Base-by-base conservation (phyloP, 2,888 invertebrate genomes). In the Phanerotoma sp. region DNA sequence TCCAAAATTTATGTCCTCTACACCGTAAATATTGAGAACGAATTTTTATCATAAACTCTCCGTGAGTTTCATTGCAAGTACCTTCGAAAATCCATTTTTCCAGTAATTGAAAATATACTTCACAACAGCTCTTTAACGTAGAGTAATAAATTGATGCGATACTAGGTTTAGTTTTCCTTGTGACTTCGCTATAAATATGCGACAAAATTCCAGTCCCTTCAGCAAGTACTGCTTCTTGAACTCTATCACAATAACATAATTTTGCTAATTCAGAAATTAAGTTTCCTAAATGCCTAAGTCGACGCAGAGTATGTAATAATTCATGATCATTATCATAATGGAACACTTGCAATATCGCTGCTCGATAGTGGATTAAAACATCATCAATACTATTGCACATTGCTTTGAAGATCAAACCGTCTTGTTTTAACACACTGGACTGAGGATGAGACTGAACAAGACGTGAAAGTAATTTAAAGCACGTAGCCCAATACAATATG, bases 71-170 rank as follows among this genome's bases (percentile, higher is more conserved):
- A 58, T 90, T 87, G 13, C 94, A 79, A 48, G 85, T 83, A 0
- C 95, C 96, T 72, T 92, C 88, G 68, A 92, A 89, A 57, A 95
- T 85, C 87, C 95, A 96, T 56, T 86, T 84, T 69, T 90, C 86
- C 30, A 96, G 81, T 70, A 90, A 85, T 56, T 82, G 81, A 71
- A 84, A 84, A 66, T 85, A 85, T 49, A 84, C 81, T 60, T 78
- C 79, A 66, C 84, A 84, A 20, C 83, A 80, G 0, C 80, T 77
- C 55, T 81, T 79, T 5, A 85, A 67, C 1, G 82, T 79, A 25
- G 81, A 81, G 67, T 83, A 86, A 58, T 86, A 78, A 1, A 83
- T 81, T 21, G 79, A 71, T 3, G 84, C 80, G 0, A 84, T 80
- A 28, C 79, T 79, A 28, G 78, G 79, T 64, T 85, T 82, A 1